Evolutionary conservation across 2,888 invertebrate genomes (phyloP).

Genomic region (Gnatocerus cornutus): DNA sequence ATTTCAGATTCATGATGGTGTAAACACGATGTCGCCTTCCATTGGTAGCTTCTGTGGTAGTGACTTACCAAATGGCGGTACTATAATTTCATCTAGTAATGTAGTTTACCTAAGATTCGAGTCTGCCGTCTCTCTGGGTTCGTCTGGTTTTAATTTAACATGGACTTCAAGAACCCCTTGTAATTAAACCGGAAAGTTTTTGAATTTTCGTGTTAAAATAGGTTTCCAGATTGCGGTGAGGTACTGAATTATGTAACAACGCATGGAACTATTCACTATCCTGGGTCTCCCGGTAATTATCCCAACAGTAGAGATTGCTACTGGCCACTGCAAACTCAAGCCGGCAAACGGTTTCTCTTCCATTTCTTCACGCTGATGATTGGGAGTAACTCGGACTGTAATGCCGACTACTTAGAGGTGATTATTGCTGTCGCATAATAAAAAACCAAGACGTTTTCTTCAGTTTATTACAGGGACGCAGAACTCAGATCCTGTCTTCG

Average conservation of each 20-base stretch:
- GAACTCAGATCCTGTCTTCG: slow-evolving; percentile 68
- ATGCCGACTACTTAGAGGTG: slow-evolving; percentile 84
- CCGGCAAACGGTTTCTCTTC: slow-evolving; percentile 85
- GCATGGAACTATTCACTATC: slow-evolving; percentile 87
- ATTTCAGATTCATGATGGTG: slow-evolving; percentile 89
- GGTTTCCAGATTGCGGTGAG: slow-evolving; percentile 81
- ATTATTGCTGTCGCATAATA: too few relatives aligned
- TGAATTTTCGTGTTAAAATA: slow-evolving; percentile 12
- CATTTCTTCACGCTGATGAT: slow-evolving; percentile 84
- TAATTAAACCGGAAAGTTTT: too few relatives aligned
- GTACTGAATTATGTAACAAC: slow-evolving; percentile 71
- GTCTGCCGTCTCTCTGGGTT: slow-evolving; percentile 79
- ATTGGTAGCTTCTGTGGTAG: slow-evolving; percentile 89
- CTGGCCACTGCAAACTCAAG: slow-evolving; percentile 81
- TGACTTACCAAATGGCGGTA: slow-evolving; percentile 80
- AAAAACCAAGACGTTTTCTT: too few relatives aligned
- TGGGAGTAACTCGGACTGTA: slow-evolving; percentile 83
- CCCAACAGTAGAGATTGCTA: slow-evolving; percentile 88
- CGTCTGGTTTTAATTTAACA: slow-evolving; percentile 83
- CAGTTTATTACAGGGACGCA: slow-evolving; percentile 48
- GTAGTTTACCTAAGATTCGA: slow-evolving; percentile 86
- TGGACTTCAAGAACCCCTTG: slow-evolving; percentile 84
- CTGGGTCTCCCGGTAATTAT: slow-evolving; percentile 92
- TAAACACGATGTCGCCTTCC: slow-evolving; percentile 79
- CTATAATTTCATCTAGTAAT: slow-evolving; percentile 85